Evolutionary conservation across 2,797 vertebrate genomes (phyloP), one percentile per base, ranked within the genome.

Genomic region (Mus caroli): DNA sequence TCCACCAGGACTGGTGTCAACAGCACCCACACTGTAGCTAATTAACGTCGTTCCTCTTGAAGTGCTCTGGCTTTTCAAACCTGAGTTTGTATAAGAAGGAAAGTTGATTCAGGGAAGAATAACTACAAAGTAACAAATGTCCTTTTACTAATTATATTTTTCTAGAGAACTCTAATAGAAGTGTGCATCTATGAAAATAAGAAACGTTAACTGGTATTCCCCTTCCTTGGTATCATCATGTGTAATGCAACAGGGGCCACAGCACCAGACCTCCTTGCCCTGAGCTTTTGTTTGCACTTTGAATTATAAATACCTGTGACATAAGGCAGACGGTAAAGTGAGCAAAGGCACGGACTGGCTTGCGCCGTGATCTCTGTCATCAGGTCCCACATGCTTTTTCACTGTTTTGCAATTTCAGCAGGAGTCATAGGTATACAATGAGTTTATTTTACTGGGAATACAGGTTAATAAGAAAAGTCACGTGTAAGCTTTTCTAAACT

Each of bases 141-240:
- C 56, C 94, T 94, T 94, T 90, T 85, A 19, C 84, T 71, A 64
- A 40, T 86, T 95, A 11, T 60, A 37, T 52, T 91, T 86, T 69
- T 40, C 54, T 85, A 75, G 78, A 15, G 24, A 9, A 82, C 20
- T 78, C 85, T 64, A 60, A 88, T 76, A 95, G 79, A 91, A 94
- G 86, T n/a, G 6, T 43, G 1, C 69, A n/a, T 62, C 43, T 85
- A n/a, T 90, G 93, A 92, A 94, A 94, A 92, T 79, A 86, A 50
- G 34, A 76, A 60, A 56, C 58, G 13, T 50, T 92, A 6, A 4
- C 34, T 58, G 26, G 6, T 56, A 20, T 14, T 58, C 9, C 37
- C 69, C 75, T 19, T 79, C 73, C 73, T 14, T 71, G 9, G 77
- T 87, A 62, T 50, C 43, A 15, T 64, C 60, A 28, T 76, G 26